Evolutionary conservation across 2,888 invertebrate species (phyloP).

Genomic region (Notodonta ziczac): DNA sequence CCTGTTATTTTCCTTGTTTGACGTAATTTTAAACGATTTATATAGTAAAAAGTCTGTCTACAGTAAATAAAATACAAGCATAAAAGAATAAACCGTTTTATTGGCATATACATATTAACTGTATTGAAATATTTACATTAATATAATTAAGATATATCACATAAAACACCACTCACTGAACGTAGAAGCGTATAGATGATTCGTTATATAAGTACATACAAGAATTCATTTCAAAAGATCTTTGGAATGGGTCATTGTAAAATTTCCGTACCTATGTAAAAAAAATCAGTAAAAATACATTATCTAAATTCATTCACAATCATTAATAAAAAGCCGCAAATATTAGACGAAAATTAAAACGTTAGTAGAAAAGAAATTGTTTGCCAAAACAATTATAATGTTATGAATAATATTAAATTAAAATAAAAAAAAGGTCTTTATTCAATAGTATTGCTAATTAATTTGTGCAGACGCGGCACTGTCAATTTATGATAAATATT

Average conservation of each 20-base stretch:
- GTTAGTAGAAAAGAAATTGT: constrained; percentile 38
- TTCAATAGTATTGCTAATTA: constrained; percentile 31
- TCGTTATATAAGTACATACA: constrained; percentile 52
- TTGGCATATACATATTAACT: constrained; percentile 71
- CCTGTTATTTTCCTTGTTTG: no score
- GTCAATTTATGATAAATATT: constrained; percentile 17
- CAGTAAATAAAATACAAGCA: constrained; percentile 47
- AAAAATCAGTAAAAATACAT: constrained; percentile 29
- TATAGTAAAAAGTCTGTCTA: neutral
- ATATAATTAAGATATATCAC: constrained; percentile 78
- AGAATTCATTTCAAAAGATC: constrained; percentile 55
- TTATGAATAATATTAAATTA: constrained; percentile 16
- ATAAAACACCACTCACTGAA: constrained; percentile 78
- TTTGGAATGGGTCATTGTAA: constrained; percentile 66
- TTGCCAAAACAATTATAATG: constrained; percentile 31
- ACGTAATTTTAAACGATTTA: no score
- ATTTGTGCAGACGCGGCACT: constrained; percentile 36
- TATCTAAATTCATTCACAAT: constrained; percentile 22
- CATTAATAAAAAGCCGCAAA: constrained; percentile 21
- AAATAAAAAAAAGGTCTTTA: constrained; percentile 32
- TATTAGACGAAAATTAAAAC: constrained; percentile 28
- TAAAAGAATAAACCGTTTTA: constrained; percentile 82
- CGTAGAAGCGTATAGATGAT: constrained; percentile 67
- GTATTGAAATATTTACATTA: constrained; percentile 77
- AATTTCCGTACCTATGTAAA: constrained; percentile 22